A percentile compares a stretch with the other conserved stretches of the same genome.
These are phyloP conservation scores for Siniperca knerii DNA, from an alignment of 2,113 vertebrate species.

Conservation along the genomic window DNA sequence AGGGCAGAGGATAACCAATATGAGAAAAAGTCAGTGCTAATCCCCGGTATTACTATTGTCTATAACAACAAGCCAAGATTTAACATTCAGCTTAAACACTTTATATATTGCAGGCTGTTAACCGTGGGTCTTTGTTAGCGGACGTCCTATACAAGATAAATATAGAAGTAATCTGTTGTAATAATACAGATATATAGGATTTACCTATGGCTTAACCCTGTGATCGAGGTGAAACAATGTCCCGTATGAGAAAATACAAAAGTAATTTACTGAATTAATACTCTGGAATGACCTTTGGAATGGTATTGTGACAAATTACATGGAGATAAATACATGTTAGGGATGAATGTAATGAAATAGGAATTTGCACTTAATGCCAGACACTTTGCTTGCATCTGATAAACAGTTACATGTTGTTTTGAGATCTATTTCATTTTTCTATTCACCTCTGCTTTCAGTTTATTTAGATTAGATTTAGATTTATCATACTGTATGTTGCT, in stretches of 20 bases:
- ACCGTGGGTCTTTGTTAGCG: background rate
- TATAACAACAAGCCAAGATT: background rate
- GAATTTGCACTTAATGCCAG: background rate
- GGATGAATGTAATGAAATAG: background rate
- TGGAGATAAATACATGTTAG: background rate
- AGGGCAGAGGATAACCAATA: slow-evolving; percentile 45
- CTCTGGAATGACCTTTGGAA: background rate
- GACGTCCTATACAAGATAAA: background rate
- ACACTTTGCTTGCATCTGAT: background rate
- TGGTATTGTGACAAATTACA: slow-evolving; percentile 1
- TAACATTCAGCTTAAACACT: slow-evolving; percentile 38
- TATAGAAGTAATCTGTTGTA: slow-evolving; percentile 34
- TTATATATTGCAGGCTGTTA: slow-evolving; percentile 1
- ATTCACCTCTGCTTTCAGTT: background rate
- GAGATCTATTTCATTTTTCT: background rate
- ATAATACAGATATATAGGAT: slow-evolving; percentile 24
- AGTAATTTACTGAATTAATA: slow-evolving; percentile 25
- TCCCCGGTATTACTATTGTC: slow-evolving; percentile 47
- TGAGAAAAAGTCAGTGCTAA: slow-evolving; percentile 45
- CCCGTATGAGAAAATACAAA: slow-evolving; percentile 17
- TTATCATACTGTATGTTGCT: background rate
- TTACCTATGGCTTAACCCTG: slow-evolving; percentile 39
- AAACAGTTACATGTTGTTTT: background rate
- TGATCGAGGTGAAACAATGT: slow-evolving; percentile 22
- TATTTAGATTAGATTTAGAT: too few relatives aligned